phyloP scores from a whole-genome alignment of 2,888 invertebrate species.

The Platycheirus albimanus region DNA sequence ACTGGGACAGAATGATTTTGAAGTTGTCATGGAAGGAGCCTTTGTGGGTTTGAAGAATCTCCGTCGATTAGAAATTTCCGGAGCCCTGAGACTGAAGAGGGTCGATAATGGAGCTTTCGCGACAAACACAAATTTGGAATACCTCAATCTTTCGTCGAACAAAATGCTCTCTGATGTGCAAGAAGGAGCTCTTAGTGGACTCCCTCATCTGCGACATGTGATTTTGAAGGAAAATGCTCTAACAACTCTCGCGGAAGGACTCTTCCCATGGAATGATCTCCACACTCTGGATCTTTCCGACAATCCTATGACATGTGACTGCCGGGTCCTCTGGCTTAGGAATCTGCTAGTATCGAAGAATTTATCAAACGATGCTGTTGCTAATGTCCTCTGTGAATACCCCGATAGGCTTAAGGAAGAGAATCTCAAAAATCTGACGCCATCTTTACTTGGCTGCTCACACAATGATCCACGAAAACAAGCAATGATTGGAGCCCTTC shows the following conservation, averaged over 20 bases:
- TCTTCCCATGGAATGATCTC: slow-evolving; percentile 91
- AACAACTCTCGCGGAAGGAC: slow-evolving; percentile 89
- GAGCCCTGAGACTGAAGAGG: slow-evolving; percentile 88
- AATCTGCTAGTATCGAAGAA: slow-evolving; percentile 85
- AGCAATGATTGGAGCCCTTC: slow-evolving; percentile 90
- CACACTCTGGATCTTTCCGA: slow-evolving; percentile 90
- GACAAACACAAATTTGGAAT: slow-evolving; percentile 92
- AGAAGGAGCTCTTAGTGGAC: slow-evolving; percentile 89
- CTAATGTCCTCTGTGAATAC: slow-evolving; percentile 86
- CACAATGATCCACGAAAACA: slow-evolving; percentile 91
- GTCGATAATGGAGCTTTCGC: slow-evolving; percentile 91
- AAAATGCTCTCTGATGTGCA: slow-evolving; percentile 89
- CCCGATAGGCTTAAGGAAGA: slow-evolving; percentile 89
- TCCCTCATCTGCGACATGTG: slow-evolving; percentile 90
- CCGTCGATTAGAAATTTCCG: slow-evolving; percentile 90
- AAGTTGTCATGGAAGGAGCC: slow-evolving; percentile 87
- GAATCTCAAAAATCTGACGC: slow-evolving; percentile 86
- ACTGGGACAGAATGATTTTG: slow-evolving; percentile 92
- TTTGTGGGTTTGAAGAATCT: slow-evolving; percentile 91
- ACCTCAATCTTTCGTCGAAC: slow-evolving; percentile 89
- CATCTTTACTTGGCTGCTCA: slow-evolving; percentile 92
- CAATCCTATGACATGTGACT: slow-evolving; percentile 92
- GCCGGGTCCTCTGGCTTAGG: slow-evolving; percentile 90
- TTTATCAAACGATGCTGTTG: slow-evolving; percentile 80
- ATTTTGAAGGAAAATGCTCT: slow-evolving; percentile 91